Evolutionary conservation across 2,797 vertebrate species (phyloP).

Genomic region (Myotis myotis): DNA sequence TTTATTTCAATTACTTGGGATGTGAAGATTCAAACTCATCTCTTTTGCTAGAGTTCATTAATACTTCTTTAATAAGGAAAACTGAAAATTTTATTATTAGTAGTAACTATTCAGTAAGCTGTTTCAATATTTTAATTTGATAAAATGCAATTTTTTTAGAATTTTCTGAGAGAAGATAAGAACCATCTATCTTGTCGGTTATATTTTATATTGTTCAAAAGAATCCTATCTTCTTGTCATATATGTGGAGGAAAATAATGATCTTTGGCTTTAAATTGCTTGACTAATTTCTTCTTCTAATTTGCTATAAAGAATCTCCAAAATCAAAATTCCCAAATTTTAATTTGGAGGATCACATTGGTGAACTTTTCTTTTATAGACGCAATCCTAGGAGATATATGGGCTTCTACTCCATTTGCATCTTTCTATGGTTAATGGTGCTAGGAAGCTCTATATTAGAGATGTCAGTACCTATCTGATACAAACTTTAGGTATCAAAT

Average conservation of each 20-base stretch:
- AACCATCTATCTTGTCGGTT: neutral
- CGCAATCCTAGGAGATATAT: neutral
- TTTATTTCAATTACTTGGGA: neutral
- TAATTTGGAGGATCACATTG: neutral
- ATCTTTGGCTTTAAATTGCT: neutral
- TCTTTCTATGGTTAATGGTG: neutral
- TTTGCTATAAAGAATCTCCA: neutral
- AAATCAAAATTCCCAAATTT: neutral
- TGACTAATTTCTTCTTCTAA: neutral
- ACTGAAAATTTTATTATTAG: neutral
- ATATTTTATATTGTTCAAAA: neutral
- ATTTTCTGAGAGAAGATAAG: neutral
- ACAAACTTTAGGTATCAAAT: neutral
- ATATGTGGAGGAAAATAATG: neutral
- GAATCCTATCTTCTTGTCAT: neutral
- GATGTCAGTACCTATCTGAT: neutral
- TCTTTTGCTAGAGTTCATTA: neutral
- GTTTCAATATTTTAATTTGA: conserved; percentile 8
- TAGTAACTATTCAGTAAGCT: neutral
- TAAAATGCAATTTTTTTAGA: neutral
- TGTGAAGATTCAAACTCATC: neutral
- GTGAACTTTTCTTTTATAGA: neutral
- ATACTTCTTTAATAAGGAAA: neutral
- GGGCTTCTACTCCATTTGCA: neutral
- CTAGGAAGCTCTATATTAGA: neutral